These are phyloP conservation scores for Trachythela sp. DNA, from an alignment of 64 coral and sea anemone genomes.

Conservation along the genomic window DNA sequence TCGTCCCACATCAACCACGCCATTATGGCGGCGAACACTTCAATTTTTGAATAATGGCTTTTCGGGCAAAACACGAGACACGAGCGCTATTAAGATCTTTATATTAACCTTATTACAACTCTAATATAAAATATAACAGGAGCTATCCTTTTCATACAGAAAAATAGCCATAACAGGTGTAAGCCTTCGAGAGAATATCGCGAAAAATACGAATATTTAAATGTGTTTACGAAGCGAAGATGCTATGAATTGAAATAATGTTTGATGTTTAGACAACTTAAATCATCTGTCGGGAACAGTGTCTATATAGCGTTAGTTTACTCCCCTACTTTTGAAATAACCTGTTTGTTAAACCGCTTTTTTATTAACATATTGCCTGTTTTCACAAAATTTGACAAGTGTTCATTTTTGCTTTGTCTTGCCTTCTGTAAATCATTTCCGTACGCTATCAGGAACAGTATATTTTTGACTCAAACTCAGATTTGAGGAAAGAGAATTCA, in stretches of 20 bases:
- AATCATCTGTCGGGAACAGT: background rate
- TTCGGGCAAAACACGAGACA: slow-evolving; percentile 17
- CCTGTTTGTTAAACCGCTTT: background rate
- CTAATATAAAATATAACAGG: background rate
- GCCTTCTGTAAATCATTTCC: too few species aligned
- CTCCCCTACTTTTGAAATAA: background rate
- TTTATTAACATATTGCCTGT: background rate
- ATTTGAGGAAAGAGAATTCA: too few species aligned
- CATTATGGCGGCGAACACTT: slow-evolving; percentile 20
- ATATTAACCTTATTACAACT: background rate
- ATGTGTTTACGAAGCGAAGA: background rate
- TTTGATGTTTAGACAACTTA: background rate
- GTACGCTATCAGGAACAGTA: too few species aligned
- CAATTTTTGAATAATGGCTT: slow-evolving; percentile 26
- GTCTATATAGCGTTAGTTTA: background rate
- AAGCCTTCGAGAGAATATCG: background rate
- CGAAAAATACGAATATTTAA: background rate
- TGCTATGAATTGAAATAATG: slow-evolving; percentile 1
- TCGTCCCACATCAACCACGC: slow-evolving; percentile 1
- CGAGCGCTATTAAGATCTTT: background rate
- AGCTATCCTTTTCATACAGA: background rate
- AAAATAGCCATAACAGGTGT: background rate
- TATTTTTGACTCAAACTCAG: too few species aligned
- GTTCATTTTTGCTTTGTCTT: background rate
- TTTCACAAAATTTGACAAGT: background rate